Percentiles rank a stretch among this genome's conserved stretches.
Evolutionary conservation across 2,113 vertebrate species (phyloP).

Genomic region (Sterna hirundo): DNA sequence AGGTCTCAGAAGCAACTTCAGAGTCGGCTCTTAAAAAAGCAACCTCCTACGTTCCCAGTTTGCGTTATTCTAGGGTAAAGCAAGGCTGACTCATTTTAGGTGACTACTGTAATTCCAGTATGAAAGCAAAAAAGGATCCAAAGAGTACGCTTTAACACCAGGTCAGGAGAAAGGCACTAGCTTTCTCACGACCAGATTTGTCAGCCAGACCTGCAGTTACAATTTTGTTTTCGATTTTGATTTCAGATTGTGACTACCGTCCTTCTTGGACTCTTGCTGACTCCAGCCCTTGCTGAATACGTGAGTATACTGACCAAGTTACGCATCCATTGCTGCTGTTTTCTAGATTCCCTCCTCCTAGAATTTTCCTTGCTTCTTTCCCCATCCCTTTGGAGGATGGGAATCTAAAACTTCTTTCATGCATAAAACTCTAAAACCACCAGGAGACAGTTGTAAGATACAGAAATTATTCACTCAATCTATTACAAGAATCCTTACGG

Average conservation of each 20-base stretch:
- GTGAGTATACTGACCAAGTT: constrained; percentile 14
- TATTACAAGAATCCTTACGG: not conserved
- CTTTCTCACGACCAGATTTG: not conserved
- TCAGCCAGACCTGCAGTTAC: not conserved
- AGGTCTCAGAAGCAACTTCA: not conserved
- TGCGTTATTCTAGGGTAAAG: not conserved
- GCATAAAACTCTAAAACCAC: not conserved
- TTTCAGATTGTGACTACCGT: constrained; percentile 44
- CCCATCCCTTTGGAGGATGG: not conserved
- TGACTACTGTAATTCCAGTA: not conserved
- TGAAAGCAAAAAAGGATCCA: not conserved
- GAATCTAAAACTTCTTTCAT: not conserved
- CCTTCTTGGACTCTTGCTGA: constrained; percentile 45
- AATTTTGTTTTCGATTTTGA: not conserved
- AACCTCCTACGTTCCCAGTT: not conserved
- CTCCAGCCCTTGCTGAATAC: not conserved
- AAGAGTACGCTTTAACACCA: not conserved
- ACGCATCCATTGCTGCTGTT: not conserved
- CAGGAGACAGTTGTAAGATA: not conserved
- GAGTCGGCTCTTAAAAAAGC: not conserved
- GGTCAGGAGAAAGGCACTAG: not conserved
- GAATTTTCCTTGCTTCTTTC: not conserved
- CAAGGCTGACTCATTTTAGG: not conserved
- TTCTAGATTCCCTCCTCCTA: not conserved
- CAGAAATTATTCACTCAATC: not conserved